Conservation (phyloP, 2,113 vertebrate genomes). For the Eretmochelys imbricata region DNA sequence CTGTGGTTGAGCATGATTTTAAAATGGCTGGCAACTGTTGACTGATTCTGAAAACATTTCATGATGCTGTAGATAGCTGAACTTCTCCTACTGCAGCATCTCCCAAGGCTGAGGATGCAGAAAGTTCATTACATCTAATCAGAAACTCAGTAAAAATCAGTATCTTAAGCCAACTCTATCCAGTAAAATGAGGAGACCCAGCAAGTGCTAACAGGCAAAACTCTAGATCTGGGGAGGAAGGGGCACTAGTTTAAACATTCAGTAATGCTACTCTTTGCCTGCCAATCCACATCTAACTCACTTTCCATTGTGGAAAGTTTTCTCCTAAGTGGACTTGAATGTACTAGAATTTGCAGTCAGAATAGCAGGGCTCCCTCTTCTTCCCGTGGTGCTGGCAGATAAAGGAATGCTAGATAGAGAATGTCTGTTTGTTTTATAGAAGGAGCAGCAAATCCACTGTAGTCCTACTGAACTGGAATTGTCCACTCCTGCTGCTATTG, state of each 20-base stretch:
- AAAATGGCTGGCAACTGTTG: neutral
- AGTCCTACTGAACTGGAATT: neutral
- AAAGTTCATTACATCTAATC: neutral
- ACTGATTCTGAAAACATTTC: neutral
- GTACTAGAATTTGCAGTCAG: slow-evolving; percentile 15
- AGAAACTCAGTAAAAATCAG: neutral
- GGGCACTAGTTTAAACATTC: neutral
- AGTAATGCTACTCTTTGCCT: neutral
- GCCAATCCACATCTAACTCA: neutral
- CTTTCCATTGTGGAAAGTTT: neutral
- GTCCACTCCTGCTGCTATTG: neutral
- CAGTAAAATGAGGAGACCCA: neutral
- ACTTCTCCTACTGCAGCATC: neutral
- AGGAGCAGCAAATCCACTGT: neutral
- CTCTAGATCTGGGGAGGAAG: neutral
- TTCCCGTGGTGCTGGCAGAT: neutral
- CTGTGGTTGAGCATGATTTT: neutral
- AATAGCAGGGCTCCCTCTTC: neutral
- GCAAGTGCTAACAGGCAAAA: neutral
- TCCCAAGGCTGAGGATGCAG: neutral
- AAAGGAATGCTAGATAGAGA: slow-evolving; percentile 5
- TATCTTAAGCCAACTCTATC: neutral
- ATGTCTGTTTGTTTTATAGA: neutral
- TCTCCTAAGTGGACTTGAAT: neutral
- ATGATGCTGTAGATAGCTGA: neutral